Conservation (phyloP, 2,113 vertebrate species). For the Ciconia boyciana region DNA sequence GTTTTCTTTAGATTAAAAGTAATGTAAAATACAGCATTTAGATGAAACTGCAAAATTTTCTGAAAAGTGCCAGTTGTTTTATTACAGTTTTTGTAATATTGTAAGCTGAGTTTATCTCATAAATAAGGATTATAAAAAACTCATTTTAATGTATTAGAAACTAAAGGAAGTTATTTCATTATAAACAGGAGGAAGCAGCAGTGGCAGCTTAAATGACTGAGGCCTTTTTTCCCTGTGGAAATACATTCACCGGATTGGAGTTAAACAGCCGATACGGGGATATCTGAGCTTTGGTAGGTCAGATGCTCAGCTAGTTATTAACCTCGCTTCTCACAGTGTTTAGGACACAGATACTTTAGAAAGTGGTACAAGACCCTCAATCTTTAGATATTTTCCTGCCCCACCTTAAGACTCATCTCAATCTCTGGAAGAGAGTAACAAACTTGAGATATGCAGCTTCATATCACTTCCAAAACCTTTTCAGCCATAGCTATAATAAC, state of each 20-base stretch:
- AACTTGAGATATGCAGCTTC: neutral
- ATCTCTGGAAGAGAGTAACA: neutral
- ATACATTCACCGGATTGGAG: neutral
- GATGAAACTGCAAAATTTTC: neutral
- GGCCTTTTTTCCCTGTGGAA: neutral
- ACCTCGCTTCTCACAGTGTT: neutral
- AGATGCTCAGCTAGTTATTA: neutral
- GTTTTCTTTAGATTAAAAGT: neutral
- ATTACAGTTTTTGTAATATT: neutral
- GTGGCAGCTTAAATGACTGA: neutral
- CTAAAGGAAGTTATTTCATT: neutral
- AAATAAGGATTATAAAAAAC: neutral
- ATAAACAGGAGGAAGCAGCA: neutral
- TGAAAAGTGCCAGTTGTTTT: neutral
- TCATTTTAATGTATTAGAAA: neutral
- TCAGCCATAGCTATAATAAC: neutral
- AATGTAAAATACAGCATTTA: neutral
- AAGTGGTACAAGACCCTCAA: neutral
- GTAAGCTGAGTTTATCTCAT: neutral
- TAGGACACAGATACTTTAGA: neutral
- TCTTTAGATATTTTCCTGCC: neutral
- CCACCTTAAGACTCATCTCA: neutral
- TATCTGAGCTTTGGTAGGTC: neutral
- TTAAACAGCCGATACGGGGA: neutral
- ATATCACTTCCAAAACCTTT: neutral